phyloP scores from a whole-genome alignment of 2,888 invertebrate genomes.

The Melanostoma mellinum region DNA sequence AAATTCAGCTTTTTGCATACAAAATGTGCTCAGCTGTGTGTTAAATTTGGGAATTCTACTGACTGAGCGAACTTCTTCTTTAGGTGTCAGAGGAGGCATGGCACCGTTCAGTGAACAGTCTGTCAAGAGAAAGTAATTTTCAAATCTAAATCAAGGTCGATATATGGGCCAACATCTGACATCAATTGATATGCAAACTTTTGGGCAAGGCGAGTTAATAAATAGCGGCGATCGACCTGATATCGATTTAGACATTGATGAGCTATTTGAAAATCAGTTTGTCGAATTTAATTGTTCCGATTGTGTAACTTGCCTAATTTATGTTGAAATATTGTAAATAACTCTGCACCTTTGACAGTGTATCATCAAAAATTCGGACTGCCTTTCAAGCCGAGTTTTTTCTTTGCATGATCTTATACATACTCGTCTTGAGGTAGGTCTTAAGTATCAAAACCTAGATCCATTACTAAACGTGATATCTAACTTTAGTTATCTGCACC shows the following conservation, averaged over 20 bases:
- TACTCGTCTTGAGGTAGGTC: too few relatives aligned
- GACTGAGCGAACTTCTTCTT: too few relatives aligned
- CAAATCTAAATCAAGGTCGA: slow-evolving; percentile 1
- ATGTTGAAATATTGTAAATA: too few relatives aligned
- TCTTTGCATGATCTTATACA: too few relatives aligned
- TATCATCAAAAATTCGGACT: too few relatives aligned
- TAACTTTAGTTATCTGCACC: too few relatives aligned
- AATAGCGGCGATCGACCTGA: not conserved
- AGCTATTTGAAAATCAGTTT: not conserved
- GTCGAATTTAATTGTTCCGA: too few relatives aligned
- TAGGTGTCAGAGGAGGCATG: not conserved
- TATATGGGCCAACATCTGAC: not conserved
- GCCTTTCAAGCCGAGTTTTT: too few relatives aligned
- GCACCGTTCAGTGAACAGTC: not conserved
- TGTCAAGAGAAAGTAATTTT: slow-evolving; percentile 29
- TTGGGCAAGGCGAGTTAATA: not conserved
- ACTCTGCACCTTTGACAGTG: too few relatives aligned
- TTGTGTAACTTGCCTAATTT: too few relatives aligned
- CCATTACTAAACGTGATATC: too few relatives aligned
- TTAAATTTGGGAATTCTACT: not conserved
- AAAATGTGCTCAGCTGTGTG: not conserved
- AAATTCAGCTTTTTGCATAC: slow-evolving; percentile 1
- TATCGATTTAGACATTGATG: not conserved
- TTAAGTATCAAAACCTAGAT: too few relatives aligned
- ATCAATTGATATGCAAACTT: slow-evolving; percentile 7